Conservation (phyloP, 2,113 vertebrate genomes). For the Pollachius pollachius region DNA sequence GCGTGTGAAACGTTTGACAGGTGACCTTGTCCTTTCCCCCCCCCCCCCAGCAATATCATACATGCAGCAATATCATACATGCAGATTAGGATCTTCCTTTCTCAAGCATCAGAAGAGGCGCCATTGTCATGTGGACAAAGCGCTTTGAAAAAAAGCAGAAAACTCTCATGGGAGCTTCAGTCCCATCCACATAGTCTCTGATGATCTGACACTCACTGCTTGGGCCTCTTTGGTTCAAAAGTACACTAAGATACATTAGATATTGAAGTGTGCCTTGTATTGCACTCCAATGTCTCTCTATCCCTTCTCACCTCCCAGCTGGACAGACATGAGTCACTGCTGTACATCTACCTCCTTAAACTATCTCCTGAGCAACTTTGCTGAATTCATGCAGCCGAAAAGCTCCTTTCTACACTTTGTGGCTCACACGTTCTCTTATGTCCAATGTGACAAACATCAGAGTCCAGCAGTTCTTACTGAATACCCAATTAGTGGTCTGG, state of each 20-base stretch:
- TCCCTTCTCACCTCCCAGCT: neutral
- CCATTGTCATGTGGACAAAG: slow-evolving; percentile 31
- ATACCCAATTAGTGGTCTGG: slow-evolving; percentile 33
- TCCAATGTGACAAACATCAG: neutral
- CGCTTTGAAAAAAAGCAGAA: slow-evolving; percentile 14
- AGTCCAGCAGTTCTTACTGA: slow-evolving; percentile 6
- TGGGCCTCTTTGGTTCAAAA: slow-evolving; percentile 19
- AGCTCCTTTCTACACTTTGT: no score
- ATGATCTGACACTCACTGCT: slow-evolving; percentile 35
- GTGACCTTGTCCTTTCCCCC: no score
- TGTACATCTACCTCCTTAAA: no score
- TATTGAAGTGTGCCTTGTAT: slow-evolving; percentile 41
- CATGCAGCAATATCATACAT: slow-evolving; percentile 24
- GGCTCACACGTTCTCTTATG: no score
- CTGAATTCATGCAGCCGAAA: no score
- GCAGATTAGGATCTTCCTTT: slow-evolving; percentile 17
- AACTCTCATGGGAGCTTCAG: slow-evolving; percentile 43
- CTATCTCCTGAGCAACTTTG: no score
- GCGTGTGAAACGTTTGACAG: no score
- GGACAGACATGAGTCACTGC: no score
- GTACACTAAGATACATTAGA: slow-evolving; percentile 30
- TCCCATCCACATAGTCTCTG: slow-evolving; percentile 26
- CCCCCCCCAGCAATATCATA: neutral
- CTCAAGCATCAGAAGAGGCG: slow-evolving; percentile 10
- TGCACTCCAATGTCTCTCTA: slow-evolving; percentile 22